Percentiles rank a stretch among this genome's conserved stretches.
Conservation (phyloP, 2,888 invertebrate genomes). For the Troglohyphantes excavatus region DNA sequence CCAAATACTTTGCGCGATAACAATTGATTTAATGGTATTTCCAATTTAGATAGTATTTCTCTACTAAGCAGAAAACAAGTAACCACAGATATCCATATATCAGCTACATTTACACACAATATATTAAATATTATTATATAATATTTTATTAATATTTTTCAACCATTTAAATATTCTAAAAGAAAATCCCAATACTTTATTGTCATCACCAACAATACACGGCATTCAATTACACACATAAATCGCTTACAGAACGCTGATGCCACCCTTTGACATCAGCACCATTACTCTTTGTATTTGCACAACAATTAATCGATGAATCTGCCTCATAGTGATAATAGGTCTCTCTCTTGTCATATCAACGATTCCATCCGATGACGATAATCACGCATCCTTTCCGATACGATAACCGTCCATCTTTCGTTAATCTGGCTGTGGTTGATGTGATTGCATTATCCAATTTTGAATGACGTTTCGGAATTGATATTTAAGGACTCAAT, state of each 20-base stretch:
- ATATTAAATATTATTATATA: too few relatives aligned
- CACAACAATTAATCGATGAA: neutral
- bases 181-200: too few relatives aligned
- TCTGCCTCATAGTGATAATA: neutral
- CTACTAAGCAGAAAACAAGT: too few relatives aligned
- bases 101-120: too few relatives aligned
- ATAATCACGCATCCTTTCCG: neutral
- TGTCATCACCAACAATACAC: too few relatives aligned
- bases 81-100: too few relatives aligned
- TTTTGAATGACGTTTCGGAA: neutral
- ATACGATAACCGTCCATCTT: conserved; percentile 2
- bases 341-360: neutral
- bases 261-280: neutral
- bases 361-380: neutral
- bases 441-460: conserved; percentile 3
- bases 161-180: too few relatives aligned
- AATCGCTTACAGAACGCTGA: neutral
- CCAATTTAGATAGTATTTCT: too few relatives aligned
- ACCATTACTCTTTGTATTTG: neutral
- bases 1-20: too few relatives aligned
- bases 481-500: neutral
- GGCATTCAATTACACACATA: neutral
- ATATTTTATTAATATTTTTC: too few relatives aligned
- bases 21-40: too few relatives aligned
- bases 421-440: neutral